Percentiles rank a stretch among this genome's conserved stretches.
These are phyloP conservation scores for Periophthalmus modestus DNA, from an alignment of 2,113 vertebrate genomes.

Conservation along the genomic window DNA sequence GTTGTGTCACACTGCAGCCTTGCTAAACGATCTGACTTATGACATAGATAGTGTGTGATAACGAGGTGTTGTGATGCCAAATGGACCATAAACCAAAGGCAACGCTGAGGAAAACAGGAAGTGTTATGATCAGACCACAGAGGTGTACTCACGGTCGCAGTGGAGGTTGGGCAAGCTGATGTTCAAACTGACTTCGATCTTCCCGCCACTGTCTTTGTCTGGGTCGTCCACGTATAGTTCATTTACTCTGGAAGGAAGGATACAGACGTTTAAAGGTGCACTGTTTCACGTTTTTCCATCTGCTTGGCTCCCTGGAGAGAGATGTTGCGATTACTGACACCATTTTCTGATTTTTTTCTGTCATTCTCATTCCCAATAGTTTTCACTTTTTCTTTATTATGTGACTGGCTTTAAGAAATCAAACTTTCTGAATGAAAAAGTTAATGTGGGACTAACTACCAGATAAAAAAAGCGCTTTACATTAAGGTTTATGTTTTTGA, in stretches of 20 bases:
- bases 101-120: slow-evolving; percentile 21
- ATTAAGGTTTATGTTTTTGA: too few species aligned
- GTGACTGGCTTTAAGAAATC: too few species aligned
- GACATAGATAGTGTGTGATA: slow-evolving; percentile 7
- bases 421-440: too few species aligned
- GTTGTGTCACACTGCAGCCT: slow-evolving; percentile 2
- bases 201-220: slow-evolving; percentile 97
- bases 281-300: too few species aligned
- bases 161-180: slow-evolving; percentile 97
- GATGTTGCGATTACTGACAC: too few species aligned
- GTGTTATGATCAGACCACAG: slow-evolving; percentile 45
- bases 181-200: slow-evolving; percentile 99
- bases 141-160: slow-evolving; percentile 93
- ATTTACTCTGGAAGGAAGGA: slow-evolving; percentile 83
- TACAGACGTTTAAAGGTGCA: not conserved
- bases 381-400: too few species aligned
- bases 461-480: too few species aligned
- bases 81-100: slow-evolving; percentile 15
- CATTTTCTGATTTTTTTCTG: too few species aligned
- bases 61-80: not conserved
- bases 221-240: slow-evolving; percentile 98
- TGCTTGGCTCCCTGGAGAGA: too few species aligned
- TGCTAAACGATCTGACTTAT: not conserved
- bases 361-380: too few species aligned
- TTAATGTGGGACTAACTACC: too few species aligned